Conservation (phyloP, 1,140 invertebrate species). For the Leptopilina clavipes region DNA sequence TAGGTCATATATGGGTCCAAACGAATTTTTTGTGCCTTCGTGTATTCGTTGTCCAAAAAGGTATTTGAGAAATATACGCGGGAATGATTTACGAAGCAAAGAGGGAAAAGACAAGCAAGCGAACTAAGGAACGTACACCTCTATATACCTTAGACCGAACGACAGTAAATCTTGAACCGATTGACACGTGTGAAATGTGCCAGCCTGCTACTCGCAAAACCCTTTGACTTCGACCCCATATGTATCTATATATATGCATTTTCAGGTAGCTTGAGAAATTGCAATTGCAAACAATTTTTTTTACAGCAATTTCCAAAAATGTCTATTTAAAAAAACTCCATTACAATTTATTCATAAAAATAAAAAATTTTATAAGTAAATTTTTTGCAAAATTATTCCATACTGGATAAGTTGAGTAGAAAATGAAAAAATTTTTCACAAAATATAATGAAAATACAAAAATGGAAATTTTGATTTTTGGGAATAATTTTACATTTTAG, state of each 20-base stretch:
- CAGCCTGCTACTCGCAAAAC: slow-evolving; percentile 48
- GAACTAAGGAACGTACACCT: slow-evolving; percentile 1
- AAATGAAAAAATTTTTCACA: no score
- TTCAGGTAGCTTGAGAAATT: no score
- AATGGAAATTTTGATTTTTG: background rate
- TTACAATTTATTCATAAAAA: no score
- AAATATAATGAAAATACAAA: no score
- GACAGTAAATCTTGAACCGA: slow-evolving; percentile 61
- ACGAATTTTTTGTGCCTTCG: background rate
- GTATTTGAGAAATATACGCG: background rate
- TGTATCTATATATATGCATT: background rate
- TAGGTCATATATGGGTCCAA: background rate
- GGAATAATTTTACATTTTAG: background rate
- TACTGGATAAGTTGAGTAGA: no score
- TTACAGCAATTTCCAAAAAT: no score
- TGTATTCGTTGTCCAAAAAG: slow-evolving; percentile 21
- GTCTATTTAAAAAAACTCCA: no score
- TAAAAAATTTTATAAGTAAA: no score
- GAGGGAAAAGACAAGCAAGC: slow-evolving; percentile 36
- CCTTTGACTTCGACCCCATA: slow-evolving; percentile 29
- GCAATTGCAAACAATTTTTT: no score
- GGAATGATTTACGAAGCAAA: slow-evolving; percentile 59
- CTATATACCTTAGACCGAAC: slow-evolving; percentile 25
- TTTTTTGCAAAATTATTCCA: no score
- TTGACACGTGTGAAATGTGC: slow-evolving; percentile 66